phyloP scores from a whole-genome alignment of 2,888 invertebrate species.

The Ctena decussata region DNA sequence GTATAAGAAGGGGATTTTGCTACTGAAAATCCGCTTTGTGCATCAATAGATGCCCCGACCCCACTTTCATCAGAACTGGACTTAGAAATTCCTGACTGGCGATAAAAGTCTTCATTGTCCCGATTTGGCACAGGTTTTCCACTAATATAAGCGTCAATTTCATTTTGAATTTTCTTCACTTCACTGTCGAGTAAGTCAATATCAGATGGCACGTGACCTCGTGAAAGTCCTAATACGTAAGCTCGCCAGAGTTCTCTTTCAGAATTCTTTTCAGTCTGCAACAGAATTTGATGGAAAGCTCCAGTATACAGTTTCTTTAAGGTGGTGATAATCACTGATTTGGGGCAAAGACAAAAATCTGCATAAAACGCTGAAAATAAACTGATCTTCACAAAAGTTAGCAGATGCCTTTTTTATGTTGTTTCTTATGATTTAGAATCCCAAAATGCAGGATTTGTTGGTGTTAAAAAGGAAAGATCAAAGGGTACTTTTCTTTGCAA shows the following conservation, averaged over 20 bases:
- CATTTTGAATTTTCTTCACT: slow-evolving; percentile 45
- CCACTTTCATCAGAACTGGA: slow-evolving; percentile 4
- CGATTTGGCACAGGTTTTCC: neutral
- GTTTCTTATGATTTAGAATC: no score
- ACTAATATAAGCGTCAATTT: slow-evolving; percentile 35
- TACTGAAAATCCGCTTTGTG: slow-evolving; percentile 23
- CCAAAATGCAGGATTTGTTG: no score
- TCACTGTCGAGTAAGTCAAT: slow-evolving; percentile 64
- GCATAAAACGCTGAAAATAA: no score
- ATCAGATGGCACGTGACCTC: slow-evolving; percentile 58
- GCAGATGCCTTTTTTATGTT: no score
- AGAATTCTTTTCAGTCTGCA: slow-evolving; percentile 46
- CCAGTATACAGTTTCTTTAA: no score
- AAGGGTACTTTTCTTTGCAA: no score
- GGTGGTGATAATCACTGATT: no score
- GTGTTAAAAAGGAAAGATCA: no score
- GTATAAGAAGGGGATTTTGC: neutral
- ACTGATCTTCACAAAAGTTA: no score
- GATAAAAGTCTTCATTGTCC: neutral
- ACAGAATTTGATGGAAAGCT: no score
- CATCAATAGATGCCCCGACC: neutral
- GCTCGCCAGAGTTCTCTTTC: slow-evolving; percentile 59
- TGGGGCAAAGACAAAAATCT: no score
- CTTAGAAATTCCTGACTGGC: neutral
- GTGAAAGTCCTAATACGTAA: slow-evolving; percentile 42